A percentile compares a stretch with the other conserved stretches of the same genome.
Conservation (phyloP, 2,797 vertebrate genomes). For the Denticeps clupeoides region DNA sequence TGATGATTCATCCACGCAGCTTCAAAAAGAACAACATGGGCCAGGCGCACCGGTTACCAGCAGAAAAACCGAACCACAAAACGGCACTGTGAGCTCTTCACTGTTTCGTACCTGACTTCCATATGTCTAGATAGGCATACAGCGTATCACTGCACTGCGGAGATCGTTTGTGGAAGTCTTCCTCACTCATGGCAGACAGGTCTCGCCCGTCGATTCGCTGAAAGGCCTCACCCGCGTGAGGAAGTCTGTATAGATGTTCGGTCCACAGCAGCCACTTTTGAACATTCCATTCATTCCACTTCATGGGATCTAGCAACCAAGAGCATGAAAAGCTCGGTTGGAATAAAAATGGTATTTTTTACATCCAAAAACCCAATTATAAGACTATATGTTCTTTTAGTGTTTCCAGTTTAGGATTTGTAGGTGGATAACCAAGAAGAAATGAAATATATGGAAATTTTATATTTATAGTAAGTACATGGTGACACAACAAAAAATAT, state of each 20-base stretch:
- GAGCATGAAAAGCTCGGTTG: no score
- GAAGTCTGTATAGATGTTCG: conserved; percentile 87
- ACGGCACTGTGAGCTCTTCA: no score
- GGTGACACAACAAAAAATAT: no score
- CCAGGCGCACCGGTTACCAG: no score
- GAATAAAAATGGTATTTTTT: no score
- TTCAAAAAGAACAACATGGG: conserved; percentile 39
- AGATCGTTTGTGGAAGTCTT: conserved; percentile 83
- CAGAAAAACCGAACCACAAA: no score
- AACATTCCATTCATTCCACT: conserved; percentile 85
- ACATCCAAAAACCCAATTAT: no score
- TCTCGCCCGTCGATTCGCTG: conserved; percentile 86
- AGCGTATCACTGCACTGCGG: conserved; percentile 81
- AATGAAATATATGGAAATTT: no score
- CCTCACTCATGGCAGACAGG: conserved; percentile 83
- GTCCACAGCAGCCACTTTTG: conserved; percentile 99
- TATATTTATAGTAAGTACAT: no score
- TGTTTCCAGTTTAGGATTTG: no score
- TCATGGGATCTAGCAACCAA: conserved; percentile 79
- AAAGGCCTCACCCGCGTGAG: conserved; percentile 82
- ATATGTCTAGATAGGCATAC: conserved; percentile 92
- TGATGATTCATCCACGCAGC: conserved; percentile 93
- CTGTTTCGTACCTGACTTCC: conserved; percentile 82
- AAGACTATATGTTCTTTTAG: no score
- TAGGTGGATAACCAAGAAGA: no score